phyloP scores from a whole-genome alignment of 2,888 invertebrate genomes.

The Rhaphigaster nebulosa region DNA sequence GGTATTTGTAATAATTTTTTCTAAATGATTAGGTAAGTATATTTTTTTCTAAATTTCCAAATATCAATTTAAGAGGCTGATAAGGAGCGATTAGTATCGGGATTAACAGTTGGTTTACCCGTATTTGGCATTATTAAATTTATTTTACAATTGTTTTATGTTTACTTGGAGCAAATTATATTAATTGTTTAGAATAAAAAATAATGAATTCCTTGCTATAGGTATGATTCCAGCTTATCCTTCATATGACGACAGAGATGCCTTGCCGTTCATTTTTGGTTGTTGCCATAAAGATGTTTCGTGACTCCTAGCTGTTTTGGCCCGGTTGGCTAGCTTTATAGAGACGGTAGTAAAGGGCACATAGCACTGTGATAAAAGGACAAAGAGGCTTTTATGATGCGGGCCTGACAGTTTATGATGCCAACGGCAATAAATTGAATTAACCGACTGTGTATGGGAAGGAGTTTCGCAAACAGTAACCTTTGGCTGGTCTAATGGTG shows the following conservation, averaged over 20 bases:
- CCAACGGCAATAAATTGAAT: conserved; percentile 39
- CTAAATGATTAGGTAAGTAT: too few species aligned
- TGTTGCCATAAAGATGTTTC: background rate
- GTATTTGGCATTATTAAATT: too few species aligned
- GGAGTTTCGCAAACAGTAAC: conserved; percentile 37
- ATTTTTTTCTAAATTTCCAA: too few species aligned
- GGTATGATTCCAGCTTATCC: background rate
- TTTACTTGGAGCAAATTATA: too few species aligned
- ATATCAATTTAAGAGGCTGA: too few species aligned
- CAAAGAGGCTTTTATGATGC: conserved; percentile 38
- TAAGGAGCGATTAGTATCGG: too few species aligned
- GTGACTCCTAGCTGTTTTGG: background rate
- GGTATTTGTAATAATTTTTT: too few species aligned
- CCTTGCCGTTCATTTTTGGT: background rate
- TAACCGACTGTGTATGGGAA: conserved; percentile 25
- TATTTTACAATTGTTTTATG: too few species aligned
- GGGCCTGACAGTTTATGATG: conserved; percentile 8
- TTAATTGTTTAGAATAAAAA: too few species aligned
- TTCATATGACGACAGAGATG: background rate
- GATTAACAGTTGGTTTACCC: too few species aligned
- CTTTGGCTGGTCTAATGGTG: conserved; percentile 12
- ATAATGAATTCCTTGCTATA: too few species aligned
- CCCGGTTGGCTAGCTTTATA: background rate
- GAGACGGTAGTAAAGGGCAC: conserved; percentile 13
- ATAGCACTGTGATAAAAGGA: background rate